Percentiles rank a stretch among this genome's conserved stretches.
phyloP scores from a whole-genome alignment of 2,113 vertebrate genomes.

The Catharus minimus region DNA sequence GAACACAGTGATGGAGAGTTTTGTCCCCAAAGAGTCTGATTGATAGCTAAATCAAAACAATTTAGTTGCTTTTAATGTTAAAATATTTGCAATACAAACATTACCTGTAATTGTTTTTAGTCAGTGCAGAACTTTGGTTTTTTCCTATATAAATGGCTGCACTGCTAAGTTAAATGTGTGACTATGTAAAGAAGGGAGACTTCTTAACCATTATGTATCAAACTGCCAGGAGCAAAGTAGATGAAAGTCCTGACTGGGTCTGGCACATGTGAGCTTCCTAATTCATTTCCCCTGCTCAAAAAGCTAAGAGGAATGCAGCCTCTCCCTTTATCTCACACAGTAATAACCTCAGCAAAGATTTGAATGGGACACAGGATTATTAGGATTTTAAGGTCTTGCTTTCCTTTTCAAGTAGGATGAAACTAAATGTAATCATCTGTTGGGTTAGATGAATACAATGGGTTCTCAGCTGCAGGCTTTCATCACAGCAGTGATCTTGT shows the following conservation, averaged over 20 bases:
- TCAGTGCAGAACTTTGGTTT: background rate
- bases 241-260: background rate
- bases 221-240: background rate
- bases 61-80: background rate
- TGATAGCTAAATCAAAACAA: background rate
- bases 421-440: conserved; percentile 17
- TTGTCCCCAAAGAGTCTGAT: background rate
- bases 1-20: background rate
- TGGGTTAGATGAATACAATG: background rate
- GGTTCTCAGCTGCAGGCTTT: background rate
- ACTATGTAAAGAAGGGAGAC: background rate
- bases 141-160: fast-evolving
- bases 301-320: conserved; percentile 1
- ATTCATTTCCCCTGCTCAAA: conserved; percentile 11
- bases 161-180: background rate
- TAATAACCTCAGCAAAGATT: conserved; percentile 18
- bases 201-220: background rate
- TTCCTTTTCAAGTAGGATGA: conserved; percentile 44
- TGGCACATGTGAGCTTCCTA: background rate
- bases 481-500: background rate
- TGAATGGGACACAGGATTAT: conserved; percentile 31
- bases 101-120: background rate
- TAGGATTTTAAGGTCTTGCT: conserved; percentile 17
- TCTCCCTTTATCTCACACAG: background rate
- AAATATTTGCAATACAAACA: background rate